Evolutionary conservation across 1,140 invertebrate genomes (phyloP).

Genomic region (Kradibia gibbosae): DNA sequence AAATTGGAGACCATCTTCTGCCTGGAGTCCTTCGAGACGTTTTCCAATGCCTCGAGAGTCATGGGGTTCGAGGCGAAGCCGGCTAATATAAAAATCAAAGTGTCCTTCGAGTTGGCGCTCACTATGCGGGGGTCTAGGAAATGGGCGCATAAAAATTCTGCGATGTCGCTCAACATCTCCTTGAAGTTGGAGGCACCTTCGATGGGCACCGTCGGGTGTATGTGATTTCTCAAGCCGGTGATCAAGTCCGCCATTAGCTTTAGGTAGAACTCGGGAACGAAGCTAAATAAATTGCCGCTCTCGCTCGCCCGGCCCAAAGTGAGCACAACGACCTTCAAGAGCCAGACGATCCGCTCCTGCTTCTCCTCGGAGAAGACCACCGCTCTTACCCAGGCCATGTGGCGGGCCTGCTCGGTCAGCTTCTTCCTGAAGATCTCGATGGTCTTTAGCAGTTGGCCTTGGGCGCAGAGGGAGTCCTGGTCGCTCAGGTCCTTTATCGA

Average conservation of each 20-base stretch:
- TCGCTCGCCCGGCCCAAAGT: conserved; percentile 76
- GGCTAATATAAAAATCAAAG: conserved; percentile 83
- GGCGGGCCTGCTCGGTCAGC: conserved; percentile 74
- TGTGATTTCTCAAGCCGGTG: conserved; percentile 75
- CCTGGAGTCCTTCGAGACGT: conserved; percentile 71
- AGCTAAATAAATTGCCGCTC: conserved; percentile 81
- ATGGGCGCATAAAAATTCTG: conserved; percentile 82
- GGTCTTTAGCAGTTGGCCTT: conserved; percentile 69
- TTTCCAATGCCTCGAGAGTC: conserved; percentile 78
- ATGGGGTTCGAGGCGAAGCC: conserved; percentile 78
- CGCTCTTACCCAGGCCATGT: conserved; percentile 78
- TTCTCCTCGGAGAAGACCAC: conserved; percentile 77
- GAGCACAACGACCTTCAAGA: conserved; percentile 75
- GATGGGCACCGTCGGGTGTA: conserved; percentile 78
- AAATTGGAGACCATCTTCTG: conserved; percentile 78
- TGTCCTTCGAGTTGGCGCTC: conserved; percentile 83
- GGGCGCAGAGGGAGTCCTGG: conserved; percentile 61
- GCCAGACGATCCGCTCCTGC: conserved; percentile 75
- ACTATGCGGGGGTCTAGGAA: conserved; percentile 85
- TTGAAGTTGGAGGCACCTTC: conserved; percentile 74
- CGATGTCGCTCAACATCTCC: conserved; percentile 76
- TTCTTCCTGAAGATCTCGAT: conserved; percentile 75
- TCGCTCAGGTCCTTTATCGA: conserved; percentile 57
- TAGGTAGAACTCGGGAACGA: conserved; percentile 88
- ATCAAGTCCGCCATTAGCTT: conserved; percentile 81